Base-by-base conservation (phyloP, 2,888 invertebrate genomes). In the Spisula subtruncata region DNA sequence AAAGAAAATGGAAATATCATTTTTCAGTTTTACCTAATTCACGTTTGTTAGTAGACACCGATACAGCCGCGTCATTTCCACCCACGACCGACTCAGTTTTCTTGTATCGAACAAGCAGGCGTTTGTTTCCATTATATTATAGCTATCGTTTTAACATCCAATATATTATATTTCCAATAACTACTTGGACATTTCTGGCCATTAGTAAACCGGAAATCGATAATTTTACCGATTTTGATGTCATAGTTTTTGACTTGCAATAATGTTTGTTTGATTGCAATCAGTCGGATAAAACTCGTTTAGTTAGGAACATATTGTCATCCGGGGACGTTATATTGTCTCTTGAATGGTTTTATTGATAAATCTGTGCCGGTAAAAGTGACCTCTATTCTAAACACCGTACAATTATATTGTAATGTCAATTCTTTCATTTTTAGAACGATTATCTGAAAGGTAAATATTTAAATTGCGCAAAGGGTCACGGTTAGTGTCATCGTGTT, bases 371-470 rank as follows among this genome's bases (percentile, higher is more conserved):
- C 0, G 41, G n/a, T 66, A 10, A 66, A 5, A n/a, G n/a, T 25
- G 60, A 10, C 60, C 60, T 51, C 51, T 25, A 66, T 66, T 66
- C n/a, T 66, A 25, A 25, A 66, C 60, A n/a, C 12, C 10, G 60
- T 41, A 41, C 41, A 41, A 41, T 41, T 41, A 41, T 25, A 66
- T 12, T 6, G 25, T 66, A 20, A 66, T n/a, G 60, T n/a, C 60
- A 4, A 25, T 51, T 51, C 51, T 51, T 35, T 35, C 35, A 32
- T 25, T 75, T 75, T 75, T 75, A 75, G 75, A 75, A 75, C 75
- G 35, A 32, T 75, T 75, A 75, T 75, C 75, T 16, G 16, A 35
- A 75, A 75, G 10, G 75, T 32, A 75, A 75, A 75, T 75, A 75
- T 75, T 75, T 32, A 75, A 75, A 35, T 75, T 75, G 12, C 35